These are phyloP conservation scores for Catajapyx aquilonaris DNA, from an alignment of 1,140 invertebrate genomes.

Conservation along the genomic window DNA sequence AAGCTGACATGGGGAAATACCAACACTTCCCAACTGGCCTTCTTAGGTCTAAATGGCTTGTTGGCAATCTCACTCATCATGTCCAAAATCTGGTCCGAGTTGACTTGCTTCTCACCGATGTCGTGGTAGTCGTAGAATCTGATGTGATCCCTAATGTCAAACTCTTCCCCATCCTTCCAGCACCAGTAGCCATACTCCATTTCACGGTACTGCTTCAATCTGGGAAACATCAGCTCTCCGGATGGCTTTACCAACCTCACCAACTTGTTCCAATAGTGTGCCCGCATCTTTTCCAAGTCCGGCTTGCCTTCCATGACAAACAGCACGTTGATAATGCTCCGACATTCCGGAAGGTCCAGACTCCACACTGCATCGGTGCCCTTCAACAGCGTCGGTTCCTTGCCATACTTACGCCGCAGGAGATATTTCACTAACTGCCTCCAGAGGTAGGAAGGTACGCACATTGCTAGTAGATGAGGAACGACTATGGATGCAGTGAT, in stretches of 20 bases:
- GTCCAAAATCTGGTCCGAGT: neutral
- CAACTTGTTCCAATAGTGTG: neutral
- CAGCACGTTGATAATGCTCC: neutral
- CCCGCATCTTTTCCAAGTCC: neutral
- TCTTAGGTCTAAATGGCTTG: neutral
- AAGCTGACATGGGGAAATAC: neutral
- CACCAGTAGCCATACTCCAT: neutral
- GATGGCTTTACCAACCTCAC: neutral
- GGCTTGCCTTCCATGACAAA: neutral
- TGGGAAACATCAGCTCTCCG: neutral
- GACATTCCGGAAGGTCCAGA: neutral
- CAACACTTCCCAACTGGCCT: neutral
- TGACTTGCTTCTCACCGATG: neutral
- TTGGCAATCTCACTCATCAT: neutral
- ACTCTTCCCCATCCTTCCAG: neutral
- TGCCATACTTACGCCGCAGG: neutral
- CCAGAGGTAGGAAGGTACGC: neutral
- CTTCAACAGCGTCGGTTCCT: neutral
- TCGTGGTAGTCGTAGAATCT: neutral
- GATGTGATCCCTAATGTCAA: neutral
- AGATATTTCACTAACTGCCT: neutral
- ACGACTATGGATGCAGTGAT: neutral
- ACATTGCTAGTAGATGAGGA: neutral
- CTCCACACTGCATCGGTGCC: neutral
- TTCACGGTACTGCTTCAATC: neutral